These are phyloP conservation scores for Lepidocyrtoides sp. DNA, from an alignment of 2,888 invertebrate species.

Conservation along the genomic window DNA sequence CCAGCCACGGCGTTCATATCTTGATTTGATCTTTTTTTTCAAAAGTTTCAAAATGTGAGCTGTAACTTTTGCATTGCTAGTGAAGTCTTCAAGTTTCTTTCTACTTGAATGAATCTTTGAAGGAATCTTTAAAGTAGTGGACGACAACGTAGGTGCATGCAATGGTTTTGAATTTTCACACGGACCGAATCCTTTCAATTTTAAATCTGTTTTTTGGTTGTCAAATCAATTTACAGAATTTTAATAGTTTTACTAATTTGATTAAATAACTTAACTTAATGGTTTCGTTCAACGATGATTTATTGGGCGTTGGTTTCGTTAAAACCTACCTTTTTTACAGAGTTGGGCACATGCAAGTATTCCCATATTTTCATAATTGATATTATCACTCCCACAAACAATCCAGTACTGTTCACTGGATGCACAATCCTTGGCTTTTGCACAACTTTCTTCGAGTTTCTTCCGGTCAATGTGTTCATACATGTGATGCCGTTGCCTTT, in stretches of 20 bases:
- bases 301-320: no score
- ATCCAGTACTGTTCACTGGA: not conserved
- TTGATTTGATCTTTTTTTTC: not conserved
- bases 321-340: not conserved
- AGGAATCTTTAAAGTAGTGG: no score
- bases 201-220: no score
- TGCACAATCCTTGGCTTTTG: not conserved
- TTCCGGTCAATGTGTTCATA: not conserved
- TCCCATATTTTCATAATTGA: not conserved
- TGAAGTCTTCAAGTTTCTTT: no score
- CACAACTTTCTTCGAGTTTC: not conserved
- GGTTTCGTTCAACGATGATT: no score
- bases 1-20: not conserved
- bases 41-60: not conserved
- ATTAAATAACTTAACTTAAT: no score
- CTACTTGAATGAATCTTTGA: no score
- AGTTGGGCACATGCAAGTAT: not conserved
- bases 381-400: not conserved
- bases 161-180: not conserved
- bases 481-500: not conserved
- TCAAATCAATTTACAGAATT: no score
- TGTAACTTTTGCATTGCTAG: no score
- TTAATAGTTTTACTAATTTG: no score
- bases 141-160: not conserved
- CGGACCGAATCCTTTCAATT: not conserved